Conservation (phyloP, 1,140 invertebrate species). For the Megathymus violae region DNA sequence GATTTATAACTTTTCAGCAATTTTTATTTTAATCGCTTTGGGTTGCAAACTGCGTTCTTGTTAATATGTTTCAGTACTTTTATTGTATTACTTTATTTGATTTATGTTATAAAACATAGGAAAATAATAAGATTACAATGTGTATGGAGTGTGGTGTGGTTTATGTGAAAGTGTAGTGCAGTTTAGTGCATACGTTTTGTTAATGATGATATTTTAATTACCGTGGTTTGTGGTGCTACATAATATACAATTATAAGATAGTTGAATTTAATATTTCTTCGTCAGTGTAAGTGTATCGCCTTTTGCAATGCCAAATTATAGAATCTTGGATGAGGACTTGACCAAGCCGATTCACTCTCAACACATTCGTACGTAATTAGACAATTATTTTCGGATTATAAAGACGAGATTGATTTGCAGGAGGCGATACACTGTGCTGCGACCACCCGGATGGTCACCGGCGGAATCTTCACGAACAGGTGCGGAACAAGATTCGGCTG, state of each 20-base stretch:
- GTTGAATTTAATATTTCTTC: too few species aligned
- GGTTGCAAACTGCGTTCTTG: slow-evolving; percentile 13
- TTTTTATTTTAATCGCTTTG: slow-evolving; percentile 2
- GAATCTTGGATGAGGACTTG: neutral
- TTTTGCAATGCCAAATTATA: neutral
- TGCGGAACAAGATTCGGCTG: slow-evolving; percentile 58
- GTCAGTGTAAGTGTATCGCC: neutral
- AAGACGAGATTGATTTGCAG: slow-evolving; percentile 75
- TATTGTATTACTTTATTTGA: slow-evolving; percentile 9
- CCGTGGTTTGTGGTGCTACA: neutral
- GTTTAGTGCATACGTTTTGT: neutral
- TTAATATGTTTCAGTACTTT: too few species aligned
- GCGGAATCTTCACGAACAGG: slow-evolving; percentile 59
- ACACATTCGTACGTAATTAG: neutral
- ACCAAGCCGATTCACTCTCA: neutral
- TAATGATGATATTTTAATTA: neutral
- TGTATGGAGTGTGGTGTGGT: neutral
- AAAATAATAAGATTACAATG: neutral
- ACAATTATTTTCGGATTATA: slow-evolving; percentile 40
- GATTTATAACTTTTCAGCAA: neutral
- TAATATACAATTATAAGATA: too few species aligned
- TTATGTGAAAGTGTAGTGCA: neutral
- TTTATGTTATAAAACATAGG: too few species aligned
- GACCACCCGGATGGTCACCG: slow-evolving; percentile 68
- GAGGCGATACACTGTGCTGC: slow-evolving; percentile 77